phyloP scores from a whole-genome alignment of 2,797 vertebrate genomes.

The Dendrocincla tyrannina region DNA sequence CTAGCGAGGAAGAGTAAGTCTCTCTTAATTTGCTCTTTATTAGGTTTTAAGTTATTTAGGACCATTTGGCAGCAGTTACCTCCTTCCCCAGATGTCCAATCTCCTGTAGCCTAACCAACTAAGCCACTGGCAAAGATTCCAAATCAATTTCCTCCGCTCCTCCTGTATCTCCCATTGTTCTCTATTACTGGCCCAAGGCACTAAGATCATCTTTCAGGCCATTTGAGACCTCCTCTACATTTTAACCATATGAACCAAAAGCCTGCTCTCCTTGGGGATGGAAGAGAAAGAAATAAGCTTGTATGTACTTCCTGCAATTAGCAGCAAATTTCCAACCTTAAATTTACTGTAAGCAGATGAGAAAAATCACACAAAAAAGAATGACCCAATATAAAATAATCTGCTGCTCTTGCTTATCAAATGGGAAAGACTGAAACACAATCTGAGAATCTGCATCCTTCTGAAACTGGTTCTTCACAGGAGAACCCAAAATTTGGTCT shows the following conservation, averaged over 20 bases:
- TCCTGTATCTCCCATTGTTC: neutral
- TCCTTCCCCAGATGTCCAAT: neutral
- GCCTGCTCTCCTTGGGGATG: neutral
- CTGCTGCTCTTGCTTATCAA: neutral
- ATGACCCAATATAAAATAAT: neutral
- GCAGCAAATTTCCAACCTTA: neutral
- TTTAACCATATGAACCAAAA: neutral
- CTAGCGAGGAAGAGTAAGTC: neutral
- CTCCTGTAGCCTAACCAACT: neutral
- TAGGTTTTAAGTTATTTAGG: constrained; percentile 3
- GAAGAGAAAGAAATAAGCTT: neutral
- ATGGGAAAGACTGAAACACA: neutral
- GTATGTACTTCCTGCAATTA: neutral
- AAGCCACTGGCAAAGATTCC: constrained; percentile 3
- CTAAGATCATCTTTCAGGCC: neutral
- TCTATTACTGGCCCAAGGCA: neutral
- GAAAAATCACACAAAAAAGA: neutral
- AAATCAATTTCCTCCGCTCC: constrained; percentile 27
- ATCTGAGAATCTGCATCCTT: neutral
- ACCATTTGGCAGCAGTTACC: constrained; percentile 23
- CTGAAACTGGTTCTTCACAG: neutral
- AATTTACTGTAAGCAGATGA: neutral
- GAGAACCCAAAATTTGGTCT: neutral
- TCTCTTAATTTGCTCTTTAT: neutral
- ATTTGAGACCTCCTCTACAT: neutral